Evolutionary conservation across 2,113 vertebrate species (phyloP), one percentile per base, ranked within the genome.

Genomic region (Rhombomys opimus): DNA sequence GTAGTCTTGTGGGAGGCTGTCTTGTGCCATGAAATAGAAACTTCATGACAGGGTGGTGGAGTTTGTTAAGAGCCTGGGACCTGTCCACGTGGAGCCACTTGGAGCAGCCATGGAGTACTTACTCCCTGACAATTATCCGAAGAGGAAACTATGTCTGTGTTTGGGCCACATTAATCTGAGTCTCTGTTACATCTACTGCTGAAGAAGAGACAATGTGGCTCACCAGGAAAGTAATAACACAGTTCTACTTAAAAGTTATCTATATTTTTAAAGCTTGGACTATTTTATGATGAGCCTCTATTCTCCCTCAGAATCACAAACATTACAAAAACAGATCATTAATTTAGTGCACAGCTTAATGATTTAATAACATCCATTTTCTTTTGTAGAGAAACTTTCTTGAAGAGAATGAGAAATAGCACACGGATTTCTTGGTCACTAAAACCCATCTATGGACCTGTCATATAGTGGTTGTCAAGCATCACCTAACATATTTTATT

Each of bases 251-350:
- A 72, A 95, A 73, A 91, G 32, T 82, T 95, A 38, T 84, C 46
- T 88, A 2, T 87, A 52, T 73, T 89, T 46, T 96, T 89, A 85
- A 96, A 90, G 30, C 23, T 92, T 95, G 35, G 89, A 95, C 68
- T 91, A 78, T 87, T 75, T 22, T 90, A 20, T 7, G 61, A 63
- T 87, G 23, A 82, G 30, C 30, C 15, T 82, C 75, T 85, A 52
- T 82, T 93, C 3, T 7, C 22, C 27, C 15, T 15, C 8, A 72
- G 78, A 73, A 91, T 87, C 32, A 76, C 18, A 87, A 91, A 81
- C 15, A 87, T 95, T 86, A 82, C 61, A 96, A 89, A 96, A 96
- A 78, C 35, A 65, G 63, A 92, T 89, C 52, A 41, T 89, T 87
- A 94, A 32, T 87, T 92, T 92, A 94, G 50, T 90, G n/a, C 6